Evolutionary conservation across 2,888 invertebrate genomes (phyloP).

Genomic region (Microchrysa polita): DNA sequence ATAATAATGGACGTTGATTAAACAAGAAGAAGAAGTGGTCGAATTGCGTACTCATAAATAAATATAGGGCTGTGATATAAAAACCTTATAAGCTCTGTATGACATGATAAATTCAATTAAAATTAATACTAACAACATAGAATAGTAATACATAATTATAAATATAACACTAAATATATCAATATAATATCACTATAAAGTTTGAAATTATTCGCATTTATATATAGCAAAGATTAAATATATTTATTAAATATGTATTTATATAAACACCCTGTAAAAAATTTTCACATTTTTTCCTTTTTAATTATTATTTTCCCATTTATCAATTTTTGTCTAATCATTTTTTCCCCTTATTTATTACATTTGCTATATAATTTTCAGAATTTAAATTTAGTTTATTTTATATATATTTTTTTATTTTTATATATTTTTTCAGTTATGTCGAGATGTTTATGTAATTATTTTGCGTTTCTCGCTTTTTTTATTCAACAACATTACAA

Average conservation of each 20-base stretch:
- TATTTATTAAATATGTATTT: constrained; percentile 15
- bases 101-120: no score
- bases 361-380: not conserved
- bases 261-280: constrained; percentile 41
- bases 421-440: not conserved
- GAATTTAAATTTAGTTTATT: not conserved
- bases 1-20: no score
- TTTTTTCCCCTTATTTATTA: not conserved
- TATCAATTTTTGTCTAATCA: not conserved
- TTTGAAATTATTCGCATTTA: not conserved
- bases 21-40: no score
- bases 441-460: constrained; percentile 7
- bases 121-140: no score
- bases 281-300: constrained; percentile 19
- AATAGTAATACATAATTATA: no score
- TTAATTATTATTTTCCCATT: not conserved
- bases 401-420: not conserved
- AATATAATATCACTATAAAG: no score
- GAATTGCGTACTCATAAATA: no score
- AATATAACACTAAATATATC: no score
- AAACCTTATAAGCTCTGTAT: no score
- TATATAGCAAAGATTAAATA: constrained; percentile 28
- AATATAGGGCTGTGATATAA: no score
- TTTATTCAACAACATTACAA: constrained; percentile 38
- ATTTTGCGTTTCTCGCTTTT: not conserved